Evolutionary conservation across 2,797 vertebrate species (phyloP).

Genomic region (Morelia viridis): DNA sequence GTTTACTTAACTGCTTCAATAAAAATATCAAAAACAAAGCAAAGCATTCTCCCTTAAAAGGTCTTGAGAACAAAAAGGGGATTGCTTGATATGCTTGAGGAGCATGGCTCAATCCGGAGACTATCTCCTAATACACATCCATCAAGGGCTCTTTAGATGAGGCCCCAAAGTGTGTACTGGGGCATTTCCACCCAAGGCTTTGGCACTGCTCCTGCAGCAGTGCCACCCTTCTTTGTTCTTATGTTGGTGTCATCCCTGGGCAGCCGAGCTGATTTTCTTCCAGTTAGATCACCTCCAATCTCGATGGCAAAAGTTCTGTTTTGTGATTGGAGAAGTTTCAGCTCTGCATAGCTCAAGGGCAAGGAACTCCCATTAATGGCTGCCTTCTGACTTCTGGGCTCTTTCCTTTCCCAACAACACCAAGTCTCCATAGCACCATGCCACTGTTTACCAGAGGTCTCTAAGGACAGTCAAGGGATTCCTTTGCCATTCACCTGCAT

Average conservation of each 20-base stretch:
- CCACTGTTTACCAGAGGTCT: not conserved
- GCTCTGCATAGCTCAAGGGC: not conserved
- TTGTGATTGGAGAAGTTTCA: not conserved
- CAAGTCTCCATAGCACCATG: not conserved
- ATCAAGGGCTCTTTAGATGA: not conserved
- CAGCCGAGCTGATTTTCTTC: not conserved
- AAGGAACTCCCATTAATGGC: not conserved
- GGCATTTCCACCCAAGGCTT: not conserved
- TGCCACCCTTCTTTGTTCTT: conserved; percentile 3
- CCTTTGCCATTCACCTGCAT: not conserved
- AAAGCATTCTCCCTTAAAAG: not conserved
- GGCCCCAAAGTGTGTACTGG: not conserved
- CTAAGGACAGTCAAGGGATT: not conserved
- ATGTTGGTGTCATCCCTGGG: not conserved
- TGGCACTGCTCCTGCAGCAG: not conserved
- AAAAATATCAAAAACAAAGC: not conserved
- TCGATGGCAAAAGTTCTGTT: not conserved
- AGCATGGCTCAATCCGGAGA: not conserved
- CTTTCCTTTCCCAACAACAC: not conserved
- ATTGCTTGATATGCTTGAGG: not conserved
- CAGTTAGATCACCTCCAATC: not conserved
- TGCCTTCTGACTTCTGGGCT: not conserved
- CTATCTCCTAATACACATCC: not conserved
- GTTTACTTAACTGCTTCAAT: not conserved
- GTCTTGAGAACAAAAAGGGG: not conserved